These are phyloP conservation scores for Pollachius pollachius DNA, from an alignment of 2,113 vertebrate species.

Conservation along the genomic window DNA sequence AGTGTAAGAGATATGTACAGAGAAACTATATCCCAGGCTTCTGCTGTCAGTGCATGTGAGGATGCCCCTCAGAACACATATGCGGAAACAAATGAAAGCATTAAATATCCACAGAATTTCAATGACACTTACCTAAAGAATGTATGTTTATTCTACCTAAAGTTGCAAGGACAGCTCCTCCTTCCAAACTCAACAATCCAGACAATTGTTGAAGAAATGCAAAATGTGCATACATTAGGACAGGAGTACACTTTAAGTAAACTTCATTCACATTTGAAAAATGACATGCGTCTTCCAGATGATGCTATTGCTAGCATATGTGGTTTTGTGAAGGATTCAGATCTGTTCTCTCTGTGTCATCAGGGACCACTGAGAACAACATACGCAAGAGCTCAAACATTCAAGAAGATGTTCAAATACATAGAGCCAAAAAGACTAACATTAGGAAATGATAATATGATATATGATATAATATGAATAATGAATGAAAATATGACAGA, in stretches of 20 bases:
- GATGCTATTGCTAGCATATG: constrained; percentile 32
- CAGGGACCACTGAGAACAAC: constrained; percentile 30
- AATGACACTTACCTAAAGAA: constrained; percentile 36
- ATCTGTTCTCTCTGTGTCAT: constrained; percentile 37
- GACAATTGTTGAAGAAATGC: constrained; percentile 37
- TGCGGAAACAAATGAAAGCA: constrained; percentile 23
- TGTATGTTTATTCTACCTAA: constrained; percentile 43
- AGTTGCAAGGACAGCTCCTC: constrained; percentile 42
- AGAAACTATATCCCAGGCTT: constrained; percentile 18
- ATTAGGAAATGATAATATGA: constrained; percentile 33
- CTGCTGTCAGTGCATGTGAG: constrained; percentile 22
- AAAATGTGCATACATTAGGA: constrained; percentile 45
- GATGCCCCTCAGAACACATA: constrained; percentile 27
- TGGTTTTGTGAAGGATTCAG: constrained; percentile 32
- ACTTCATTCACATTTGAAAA: constrained; percentile 27
- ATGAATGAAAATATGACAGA: constrained; percentile 46
- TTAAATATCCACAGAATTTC: constrained; percentile 30
- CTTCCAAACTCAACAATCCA: constrained; percentile 52
- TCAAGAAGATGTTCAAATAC: constrained; percentile 31
- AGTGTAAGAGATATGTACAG: constrained; percentile 34
- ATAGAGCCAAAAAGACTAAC: constrained; percentile 25
- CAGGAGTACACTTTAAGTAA: constrained; percentile 38
- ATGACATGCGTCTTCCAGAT: constrained; percentile 31
- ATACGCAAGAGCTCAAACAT: constrained; percentile 25
- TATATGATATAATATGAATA: too few species aligned